Conservation (phyloP, 2,113 vertebrate genomes). For the Calypte anna region DNA sequence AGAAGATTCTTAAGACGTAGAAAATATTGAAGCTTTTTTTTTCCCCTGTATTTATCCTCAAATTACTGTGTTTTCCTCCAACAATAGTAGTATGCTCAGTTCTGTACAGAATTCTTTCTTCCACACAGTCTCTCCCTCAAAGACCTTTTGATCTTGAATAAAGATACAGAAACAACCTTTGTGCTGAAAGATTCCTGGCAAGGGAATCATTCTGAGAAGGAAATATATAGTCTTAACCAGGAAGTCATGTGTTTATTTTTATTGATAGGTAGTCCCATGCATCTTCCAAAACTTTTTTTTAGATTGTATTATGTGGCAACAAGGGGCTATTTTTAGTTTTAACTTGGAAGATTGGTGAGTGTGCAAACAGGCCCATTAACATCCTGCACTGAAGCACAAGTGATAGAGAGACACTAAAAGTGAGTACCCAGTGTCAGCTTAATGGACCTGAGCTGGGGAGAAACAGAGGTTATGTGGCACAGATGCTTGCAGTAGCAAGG, state of each 20-base stretch:
- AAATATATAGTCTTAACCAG: neutral
- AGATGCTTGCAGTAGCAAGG: neutral
- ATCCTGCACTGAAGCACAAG: neutral
- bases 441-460: neutral
- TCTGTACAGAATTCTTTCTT: neutral
- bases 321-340: slow-evolving; percentile 24
- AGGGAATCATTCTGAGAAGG: neutral
- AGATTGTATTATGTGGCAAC: neutral
- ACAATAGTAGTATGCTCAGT: neutral
- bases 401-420: neutral
- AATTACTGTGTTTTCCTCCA: neutral
- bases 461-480: neutral
- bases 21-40: neutral
- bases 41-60: neutral
- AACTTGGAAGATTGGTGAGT: neutral
- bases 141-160: neutral
- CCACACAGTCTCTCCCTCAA: neutral
- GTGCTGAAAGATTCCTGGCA: neutral
- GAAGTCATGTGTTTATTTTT: neutral
- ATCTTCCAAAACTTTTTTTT: neutral
- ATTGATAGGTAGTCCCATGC: neutral
- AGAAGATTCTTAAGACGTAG: neutral
- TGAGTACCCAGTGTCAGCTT: neutral
- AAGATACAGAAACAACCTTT: neutral
- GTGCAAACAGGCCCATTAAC: neutral